Percentiles rank a stretch among this genome's conserved stretches.
phyloP scores from a whole-genome alignment of 2,113 vertebrate species.

The Rhipidura dahli region DNA sequence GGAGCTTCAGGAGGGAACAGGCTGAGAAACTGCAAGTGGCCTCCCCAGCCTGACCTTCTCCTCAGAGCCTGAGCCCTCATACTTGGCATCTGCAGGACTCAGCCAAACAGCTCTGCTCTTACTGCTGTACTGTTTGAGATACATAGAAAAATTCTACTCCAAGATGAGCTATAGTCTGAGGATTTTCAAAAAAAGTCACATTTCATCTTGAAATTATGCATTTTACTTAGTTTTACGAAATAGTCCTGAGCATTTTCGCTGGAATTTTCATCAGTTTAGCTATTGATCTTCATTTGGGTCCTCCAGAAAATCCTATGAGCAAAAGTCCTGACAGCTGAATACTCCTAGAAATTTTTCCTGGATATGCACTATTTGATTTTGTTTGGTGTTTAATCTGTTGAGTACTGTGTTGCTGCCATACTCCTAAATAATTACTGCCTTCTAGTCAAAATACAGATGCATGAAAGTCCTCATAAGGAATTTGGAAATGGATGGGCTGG shows the following conservation, averaged over 20 bases:
- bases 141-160: not conserved
- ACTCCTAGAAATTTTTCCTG: not conserved
- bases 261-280: not conserved
- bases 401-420: not conserved
- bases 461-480: not conserved
- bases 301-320: not conserved
- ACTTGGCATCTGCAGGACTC: not conserved
- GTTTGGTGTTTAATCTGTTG: not conserved
- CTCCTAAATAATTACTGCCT: not conserved
- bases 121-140: not conserved
- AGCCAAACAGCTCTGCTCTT: not conserved
- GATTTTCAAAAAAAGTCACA: not conserved
- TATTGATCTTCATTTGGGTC: not conserved
- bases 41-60: not conserved
- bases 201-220: not conserved
- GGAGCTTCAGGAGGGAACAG: not conserved
- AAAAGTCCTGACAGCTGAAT: not conserved
- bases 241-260: fast-evolving
- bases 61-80: not conserved
- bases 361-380: not conserved
- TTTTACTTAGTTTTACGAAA: not conserved
- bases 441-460: not conserved
- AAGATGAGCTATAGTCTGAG: not conserved
- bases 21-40: not conserved
- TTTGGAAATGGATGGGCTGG: not conserved